These are phyloP conservation scores for Ctenodactylus gundi DNA, from an alignment of 2,113 vertebrate genomes.

Conservation along the genomic window DNA sequence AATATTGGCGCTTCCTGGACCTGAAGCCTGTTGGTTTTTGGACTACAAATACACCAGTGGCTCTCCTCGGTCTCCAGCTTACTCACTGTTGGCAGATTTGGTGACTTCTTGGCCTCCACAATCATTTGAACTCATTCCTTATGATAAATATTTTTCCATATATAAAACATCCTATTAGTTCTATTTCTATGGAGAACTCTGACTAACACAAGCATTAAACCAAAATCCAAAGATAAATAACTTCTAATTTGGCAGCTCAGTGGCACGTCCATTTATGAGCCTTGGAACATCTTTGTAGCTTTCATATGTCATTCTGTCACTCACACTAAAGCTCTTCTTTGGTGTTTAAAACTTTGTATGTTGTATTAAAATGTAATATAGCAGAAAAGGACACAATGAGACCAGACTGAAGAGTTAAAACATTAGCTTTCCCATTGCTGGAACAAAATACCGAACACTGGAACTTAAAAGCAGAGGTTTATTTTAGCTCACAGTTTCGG, in stretches of 20 bases:
- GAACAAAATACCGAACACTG: background rate
- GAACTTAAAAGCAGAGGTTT: background rate
- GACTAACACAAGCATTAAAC: background rate
- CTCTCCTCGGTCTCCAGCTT: background rate
- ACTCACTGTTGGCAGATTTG: background rate
- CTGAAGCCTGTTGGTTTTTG: background rate
- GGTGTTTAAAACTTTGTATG: background rate
- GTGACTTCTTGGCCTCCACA: background rate
- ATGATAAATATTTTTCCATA: background rate
- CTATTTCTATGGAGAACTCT: constrained; percentile 27
- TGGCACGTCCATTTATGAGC: background rate
- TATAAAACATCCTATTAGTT: background rate
- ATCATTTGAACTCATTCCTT: background rate
- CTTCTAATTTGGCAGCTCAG: background rate
- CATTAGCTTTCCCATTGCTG: background rate
- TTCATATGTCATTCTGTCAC: constrained; percentile 18
- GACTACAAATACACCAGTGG: background rate
- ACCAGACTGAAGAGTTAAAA: background rate
- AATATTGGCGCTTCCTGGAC: background rate
- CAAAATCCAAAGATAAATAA: constrained; percentile 37
- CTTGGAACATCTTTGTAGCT: background rate
- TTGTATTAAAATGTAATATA: constrained; percentile 23
- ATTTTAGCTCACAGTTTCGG: background rate
- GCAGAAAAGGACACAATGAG: background rate
- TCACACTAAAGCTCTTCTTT: background rate